Evolutionary conservation across 2,113 vertebrate genomes (phyloP).

Genomic region (Centropus unirufus): DNA sequence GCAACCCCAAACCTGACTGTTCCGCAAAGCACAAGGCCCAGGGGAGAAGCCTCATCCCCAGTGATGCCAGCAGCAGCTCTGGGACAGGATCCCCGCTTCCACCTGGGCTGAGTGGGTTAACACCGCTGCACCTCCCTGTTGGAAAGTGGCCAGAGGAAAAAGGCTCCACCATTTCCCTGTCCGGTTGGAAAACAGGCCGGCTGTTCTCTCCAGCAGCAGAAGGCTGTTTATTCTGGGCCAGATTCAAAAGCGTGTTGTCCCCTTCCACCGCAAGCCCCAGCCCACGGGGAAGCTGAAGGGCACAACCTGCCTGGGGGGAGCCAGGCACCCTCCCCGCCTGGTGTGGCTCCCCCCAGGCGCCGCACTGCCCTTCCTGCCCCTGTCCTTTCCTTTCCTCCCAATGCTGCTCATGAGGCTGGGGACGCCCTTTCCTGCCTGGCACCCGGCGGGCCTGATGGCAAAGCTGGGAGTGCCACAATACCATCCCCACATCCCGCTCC

Average conservation of each 20-base stretch:
- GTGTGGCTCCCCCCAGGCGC: background rate
- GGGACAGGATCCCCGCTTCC: rapidly evolving
- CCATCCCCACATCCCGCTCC: rapidly evolving
- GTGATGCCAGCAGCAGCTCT: background rate
- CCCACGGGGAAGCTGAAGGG: background rate
- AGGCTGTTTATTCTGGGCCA: constrained; percentile 62
- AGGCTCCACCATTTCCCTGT: constrained; percentile 24
- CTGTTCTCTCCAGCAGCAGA: constrained; percentile 33
- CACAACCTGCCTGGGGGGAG: background rate
- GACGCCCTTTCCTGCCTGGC: constrained; percentile 71
- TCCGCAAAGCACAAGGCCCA: background rate
- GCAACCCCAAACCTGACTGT: background rate
- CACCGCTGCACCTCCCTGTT: background rate
- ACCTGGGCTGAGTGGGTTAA: constrained; percentile 25
- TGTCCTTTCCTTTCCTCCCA: constrained; percentile 7
- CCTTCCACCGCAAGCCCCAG: background rate
- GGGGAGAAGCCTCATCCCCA: background rate
- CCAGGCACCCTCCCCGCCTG: background rate
- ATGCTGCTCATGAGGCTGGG: background rate
- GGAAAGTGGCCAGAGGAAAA: constrained; percentile 51
- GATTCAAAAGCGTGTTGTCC: background rate
- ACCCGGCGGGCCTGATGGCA: background rate
- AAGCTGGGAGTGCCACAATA: rapidly evolving
- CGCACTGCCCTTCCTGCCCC: constrained; percentile 53
- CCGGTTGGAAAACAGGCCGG: constrained; percentile 33